phyloP scores from a whole-genome alignment of 2,797 vertebrate genomes.

The Fistularia commersonii region DNA sequence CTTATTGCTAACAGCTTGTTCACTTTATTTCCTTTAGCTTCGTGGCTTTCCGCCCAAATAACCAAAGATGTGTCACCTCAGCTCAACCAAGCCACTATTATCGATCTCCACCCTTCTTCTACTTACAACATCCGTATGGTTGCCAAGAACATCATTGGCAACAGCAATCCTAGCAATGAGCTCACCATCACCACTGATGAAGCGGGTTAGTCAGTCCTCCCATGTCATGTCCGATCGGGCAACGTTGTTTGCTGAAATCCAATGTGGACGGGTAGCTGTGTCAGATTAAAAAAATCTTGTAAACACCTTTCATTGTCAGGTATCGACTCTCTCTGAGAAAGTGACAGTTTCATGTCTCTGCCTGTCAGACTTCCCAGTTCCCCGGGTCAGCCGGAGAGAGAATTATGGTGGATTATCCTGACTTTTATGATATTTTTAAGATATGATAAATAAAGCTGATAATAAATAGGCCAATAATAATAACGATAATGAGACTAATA shows the following conservation, averaged over 20 bases:
- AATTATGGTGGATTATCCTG: too few relatives aligned
- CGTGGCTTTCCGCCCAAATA: conserved; percentile 96
- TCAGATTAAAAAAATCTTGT: too few relatives aligned
- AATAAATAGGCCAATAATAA: too few relatives aligned
- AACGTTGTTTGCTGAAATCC: neutral
- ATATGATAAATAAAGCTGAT: too few relatives aligned
- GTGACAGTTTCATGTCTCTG: too few relatives aligned
- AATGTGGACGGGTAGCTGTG: too few relatives aligned
- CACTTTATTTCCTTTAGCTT: conserved; percentile 70
- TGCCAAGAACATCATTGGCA: conserved; percentile 97
- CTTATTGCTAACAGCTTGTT: neutral
- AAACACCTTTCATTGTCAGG: too few relatives aligned
- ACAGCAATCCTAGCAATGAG: conserved; percentile 97
- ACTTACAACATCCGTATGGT: conserved; percentile 99
- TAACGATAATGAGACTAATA: too few relatives aligned
- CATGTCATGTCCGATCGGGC: neutral
- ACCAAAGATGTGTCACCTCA: conserved; percentile 99
- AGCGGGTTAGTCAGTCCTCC: conserved; percentile 79
- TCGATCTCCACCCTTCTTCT: conserved; percentile 96
- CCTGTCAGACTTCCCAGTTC: too few relatives aligned
- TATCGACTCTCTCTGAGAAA: too few relatives aligned
- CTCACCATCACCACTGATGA: conserved; percentile 98
- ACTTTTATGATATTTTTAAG: too few relatives aligned
- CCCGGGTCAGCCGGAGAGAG: too few relatives aligned
- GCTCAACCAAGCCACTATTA: conserved; percentile 98